phyloP scores from a whole-genome alignment of 1,140 invertebrate species.

The Belonocnema kinseyi region DNA sequence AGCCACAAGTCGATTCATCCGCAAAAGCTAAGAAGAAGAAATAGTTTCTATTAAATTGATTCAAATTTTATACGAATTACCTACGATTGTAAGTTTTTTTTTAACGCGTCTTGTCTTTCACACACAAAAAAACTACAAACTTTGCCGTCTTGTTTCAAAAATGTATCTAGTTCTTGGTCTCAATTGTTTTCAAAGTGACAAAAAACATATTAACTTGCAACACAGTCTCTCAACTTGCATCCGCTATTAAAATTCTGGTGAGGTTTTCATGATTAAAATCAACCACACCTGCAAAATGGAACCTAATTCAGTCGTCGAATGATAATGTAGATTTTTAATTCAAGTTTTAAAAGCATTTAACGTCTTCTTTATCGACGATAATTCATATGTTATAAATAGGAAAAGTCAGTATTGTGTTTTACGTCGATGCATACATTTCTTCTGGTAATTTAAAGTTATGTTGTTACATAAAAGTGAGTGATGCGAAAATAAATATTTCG shows the following conservation, averaged over 20 bases:
- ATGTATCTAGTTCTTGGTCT: not conserved
- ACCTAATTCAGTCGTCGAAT: conserved; percentile 1
- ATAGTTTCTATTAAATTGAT: conserved; percentile 50
- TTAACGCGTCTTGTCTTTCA: conserved; percentile 8
- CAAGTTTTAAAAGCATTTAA: not conserved
- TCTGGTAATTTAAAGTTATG: too few species aligned
- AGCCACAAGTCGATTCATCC: conserved; percentile 74
- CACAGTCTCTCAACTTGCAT: not conserved
- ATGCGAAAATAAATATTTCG: too few species aligned
- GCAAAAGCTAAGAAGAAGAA: conserved; percentile 72
- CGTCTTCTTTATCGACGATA: not conserved
- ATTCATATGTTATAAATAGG: too few species aligned
- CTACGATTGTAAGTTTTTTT: too few species aligned
- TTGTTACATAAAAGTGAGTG: too few species aligned
- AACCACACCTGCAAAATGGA: conserved; percentile 9
- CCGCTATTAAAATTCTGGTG: not conserved
- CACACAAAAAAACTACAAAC: not conserved
- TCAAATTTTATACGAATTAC: conserved; percentile 31
- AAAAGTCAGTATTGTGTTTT: too few species aligned
- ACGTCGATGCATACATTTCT: too few species aligned
- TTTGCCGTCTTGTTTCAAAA: not conserved
- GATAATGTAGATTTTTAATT: not conserved
- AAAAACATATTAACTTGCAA: not conserved
- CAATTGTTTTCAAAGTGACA: not conserved
- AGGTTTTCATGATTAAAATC: not conserved